Base-by-base conservation (phyloP, 1,140 invertebrate species). In the Solen grandis region DNA sequence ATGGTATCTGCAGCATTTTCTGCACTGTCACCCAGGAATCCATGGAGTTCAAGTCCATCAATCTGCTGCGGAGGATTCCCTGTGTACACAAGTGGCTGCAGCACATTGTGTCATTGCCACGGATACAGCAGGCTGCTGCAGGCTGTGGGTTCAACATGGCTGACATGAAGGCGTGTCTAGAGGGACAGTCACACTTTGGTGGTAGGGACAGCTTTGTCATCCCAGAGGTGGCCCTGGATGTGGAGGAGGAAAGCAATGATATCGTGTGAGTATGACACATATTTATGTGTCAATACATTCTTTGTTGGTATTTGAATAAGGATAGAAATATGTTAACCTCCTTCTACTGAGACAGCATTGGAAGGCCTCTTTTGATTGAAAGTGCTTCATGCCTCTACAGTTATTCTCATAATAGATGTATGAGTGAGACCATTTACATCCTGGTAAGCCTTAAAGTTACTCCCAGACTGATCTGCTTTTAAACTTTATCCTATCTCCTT, bases 41-140 rank as follows among this genome's bases (percentile, higher is more conserved):
- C 1, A 46, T 78, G 19, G 25, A 50, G n/a, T 78, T 78, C 31
- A 59, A 55, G 5, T 29, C 33, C 16, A 31, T 54, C 36, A 65
- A n/a, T 5, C 35, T 78, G 13, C 38, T 78, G 16, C 19, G 36
- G 16, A 68, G 84, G 55, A 29, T 89, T 38, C 85, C 86, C 13
- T 75, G 65, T 5, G 78, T 90, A 33, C 31, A 86, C n/a, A 68
- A 77, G 50, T 90, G 89, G 89, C 76, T 86, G 46, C 25, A 55
- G 65, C 88, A 90, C 79, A 88, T 90, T 83, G 52, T 69, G 33
- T 63, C 70, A 14, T 52, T 90, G 54, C 81, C 87, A 16, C 82
- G 82, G 36, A 83, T 90, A 16, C 70, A 84, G 29, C 52, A 68
- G 31, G 78, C 86, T 22, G 59, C 86, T 55, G 19, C 57, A 0